Base-by-base conservation (phyloP, 2,797 vertebrate species). In the Antennarius maculatus region DNA sequence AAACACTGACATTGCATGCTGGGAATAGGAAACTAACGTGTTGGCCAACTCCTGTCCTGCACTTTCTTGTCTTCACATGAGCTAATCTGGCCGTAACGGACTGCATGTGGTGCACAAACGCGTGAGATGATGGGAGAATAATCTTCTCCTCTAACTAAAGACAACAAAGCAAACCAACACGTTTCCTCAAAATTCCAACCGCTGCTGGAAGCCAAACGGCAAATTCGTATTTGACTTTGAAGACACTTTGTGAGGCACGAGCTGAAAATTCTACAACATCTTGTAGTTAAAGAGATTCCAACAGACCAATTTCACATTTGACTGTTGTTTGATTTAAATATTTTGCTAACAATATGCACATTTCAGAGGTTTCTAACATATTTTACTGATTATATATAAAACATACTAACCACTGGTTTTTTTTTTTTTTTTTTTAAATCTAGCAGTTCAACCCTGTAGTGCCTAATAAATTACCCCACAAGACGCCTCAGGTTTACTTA, bases 401-500 rank as follows among this genome's bases (percentile, higher is more conserved):
- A 67, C 64, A 56, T 27, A 69, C 8, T 1, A 59, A 58, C 12
- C n/a, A 27, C 34, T 61, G 1, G 3, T 63, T 6, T n/a, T 64
- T 66, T 61, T 8, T 4, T 63, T 6, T n/a, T 64, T 66, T 39
- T 16, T 18, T 13, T 1, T 23, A 34, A n/a, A 6, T 31, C 14
- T 27, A 47, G 28, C 13, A 62, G 18, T 61, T 13, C 31, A 56
- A 42, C 23, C 43, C 31, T 51, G 17, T 10, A 31, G 50, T 53
- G 45, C 31, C 68, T 60, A 9, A 52, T 66, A 50, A 64, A 39
- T 56, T 45, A 64, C 37, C 66, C 52, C 71, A 78, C 53, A 58
- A 64, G 47, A 46, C 66, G 42, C 39, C 58, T 31, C 75, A 76
- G 58, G 60, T 62, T 16, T 16, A 50, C 71, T 56, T 75, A 51